Evolutionary conservation across 1,140 invertebrate genomes (phyloP).

Genomic region (Drosophila elegans): DNA sequence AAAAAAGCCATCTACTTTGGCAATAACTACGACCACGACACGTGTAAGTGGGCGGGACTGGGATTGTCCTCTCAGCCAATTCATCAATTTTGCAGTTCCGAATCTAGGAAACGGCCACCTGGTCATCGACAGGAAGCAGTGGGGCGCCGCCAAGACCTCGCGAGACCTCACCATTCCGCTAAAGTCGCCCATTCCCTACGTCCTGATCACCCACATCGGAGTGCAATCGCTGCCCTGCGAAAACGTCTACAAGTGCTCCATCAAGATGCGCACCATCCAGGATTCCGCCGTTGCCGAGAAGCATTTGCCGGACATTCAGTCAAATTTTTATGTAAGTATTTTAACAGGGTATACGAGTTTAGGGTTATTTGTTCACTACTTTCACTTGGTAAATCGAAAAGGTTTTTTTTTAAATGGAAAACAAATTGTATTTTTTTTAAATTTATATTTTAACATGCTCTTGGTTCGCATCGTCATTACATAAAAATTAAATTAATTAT

Average conservation of each 20-base stretch:
- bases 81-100: conserved; percentile 75
- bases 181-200: conserved; percentile 75
- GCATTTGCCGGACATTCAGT: conserved; percentile 81
- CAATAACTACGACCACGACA: conserved; percentile 74
- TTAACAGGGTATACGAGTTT: background rate
- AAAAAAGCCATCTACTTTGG: conserved; percentile 64
- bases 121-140: conserved; percentile 84
- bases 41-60: conserved; percentile 68
- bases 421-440: too few species aligned
- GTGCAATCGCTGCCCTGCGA: conserved; percentile 66
- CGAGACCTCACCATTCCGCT: conserved; percentile 54
- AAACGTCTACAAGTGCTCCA: conserved; percentile 77
- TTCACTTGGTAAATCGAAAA: too few species aligned
- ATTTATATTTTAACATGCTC: too few species aligned
- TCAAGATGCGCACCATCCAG: conserved; percentile 84
- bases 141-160: conserved; percentile 85
- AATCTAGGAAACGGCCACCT: conserved; percentile 84
- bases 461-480: too few species aligned
- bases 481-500: too few species aligned
- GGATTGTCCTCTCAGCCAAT: conserved; percentile 37
- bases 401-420: too few species aligned
- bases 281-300: conserved; percentile 72
- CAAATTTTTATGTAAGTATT: conserved; percentile 82
- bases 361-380: too few species aligned
- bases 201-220: conserved; percentile 85